Evolutionary conservation across 2,888 invertebrate genomes (phyloP).

Genomic region (Beris morrisii): DNA sequence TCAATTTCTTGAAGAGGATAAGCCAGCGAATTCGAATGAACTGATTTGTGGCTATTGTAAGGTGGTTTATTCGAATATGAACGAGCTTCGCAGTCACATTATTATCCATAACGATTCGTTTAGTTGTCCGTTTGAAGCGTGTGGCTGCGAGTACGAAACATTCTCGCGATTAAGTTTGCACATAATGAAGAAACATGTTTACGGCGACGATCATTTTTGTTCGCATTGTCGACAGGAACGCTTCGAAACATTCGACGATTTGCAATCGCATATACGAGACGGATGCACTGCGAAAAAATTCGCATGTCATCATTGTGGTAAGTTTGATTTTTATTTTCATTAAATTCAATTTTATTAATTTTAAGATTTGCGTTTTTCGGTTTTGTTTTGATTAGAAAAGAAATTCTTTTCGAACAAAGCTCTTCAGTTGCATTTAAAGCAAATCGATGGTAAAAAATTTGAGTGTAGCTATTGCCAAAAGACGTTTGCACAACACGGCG

Average conservation of each 20-base stretch:
- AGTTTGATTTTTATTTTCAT: neutral
- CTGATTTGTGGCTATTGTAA: constrained; percentile 34
- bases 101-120: constrained; percentile 35
- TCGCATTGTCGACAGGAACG: constrained; percentile 27
- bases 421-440: constrained; percentile 30
- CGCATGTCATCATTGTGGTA: constrained; percentile 37
- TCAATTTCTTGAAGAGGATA: constrained; percentile 37
- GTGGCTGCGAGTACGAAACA: constrained; percentile 36
- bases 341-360: neutral
- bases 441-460: constrained; percentile 26
- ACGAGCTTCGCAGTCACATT: constrained; percentile 32
- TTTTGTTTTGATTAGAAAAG: constrained; percentile 31
- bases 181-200: constrained; percentile 34
- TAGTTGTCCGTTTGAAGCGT: constrained; percentile 35
- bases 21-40: neutral
- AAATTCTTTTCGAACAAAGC: constrained; percentile 38
- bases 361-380: too few relatives aligned
- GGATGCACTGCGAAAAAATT: constrained; percentile 34
- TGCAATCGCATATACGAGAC: constrained; percentile 34
- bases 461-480: constrained; percentile 33
- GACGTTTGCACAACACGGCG: constrained; percentile 56
- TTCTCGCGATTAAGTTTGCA: constrained; percentile 34
- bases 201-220: constrained; percentile 26
- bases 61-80: constrained; percentile 12
- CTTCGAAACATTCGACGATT: constrained; percentile 33